These are phyloP conservation scores for Misgurnus mizolepis DNA, from an alignment of 2,113 vertebrate genomes.

Conservation along the genomic window DNA sequence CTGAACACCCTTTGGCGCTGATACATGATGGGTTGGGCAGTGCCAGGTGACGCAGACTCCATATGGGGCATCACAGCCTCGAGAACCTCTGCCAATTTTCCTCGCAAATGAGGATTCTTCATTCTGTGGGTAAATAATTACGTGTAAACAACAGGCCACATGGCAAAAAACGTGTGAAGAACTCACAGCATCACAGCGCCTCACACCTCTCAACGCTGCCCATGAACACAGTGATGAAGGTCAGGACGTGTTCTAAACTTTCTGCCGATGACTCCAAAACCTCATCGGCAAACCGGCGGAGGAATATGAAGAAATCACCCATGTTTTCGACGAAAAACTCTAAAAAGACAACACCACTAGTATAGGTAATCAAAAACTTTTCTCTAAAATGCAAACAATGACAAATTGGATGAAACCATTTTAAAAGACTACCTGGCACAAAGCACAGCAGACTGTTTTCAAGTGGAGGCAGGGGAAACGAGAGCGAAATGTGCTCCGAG, in stretches of 20 bases:
- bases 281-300: slow-evolving; percentile 93
- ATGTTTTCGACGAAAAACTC: slow-evolving; percentile 98
- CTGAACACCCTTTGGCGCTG: slow-evolving; percentile 94
- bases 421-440: slow-evolving; percentile 84
- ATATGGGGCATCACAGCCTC: slow-evolving; percentile 98
- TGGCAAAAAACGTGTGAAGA: slow-evolving; percentile 1
- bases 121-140: slow-evolving; percentile 75
- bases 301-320: slow-evolving; percentile 96
- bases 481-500: slow-evolving; percentile 81
- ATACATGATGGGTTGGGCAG: slow-evolving; percentile 83
- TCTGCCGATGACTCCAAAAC: slow-evolving; percentile 89
- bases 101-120: slow-evolving; percentile 96
- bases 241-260: slow-evolving; percentile 88
- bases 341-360: slow-evolving; percentile 55
- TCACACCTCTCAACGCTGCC: slow-evolving; percentile 90
- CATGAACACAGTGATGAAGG: slow-evolving; percentile 94
- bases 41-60: slow-evolving; percentile 78
- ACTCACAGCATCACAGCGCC: background rate
- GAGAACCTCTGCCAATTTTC: slow-evolving; percentile 94
- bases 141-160: background rate
- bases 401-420: background rate
- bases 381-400: no score
- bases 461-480: slow-evolving; percentile 83
- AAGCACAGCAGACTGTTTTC: slow-evolving; percentile 82
- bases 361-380: no score